phyloP scores from a whole-genome alignment of 1,140 invertebrate genomes.

The Zaprionus taronus region DNA sequence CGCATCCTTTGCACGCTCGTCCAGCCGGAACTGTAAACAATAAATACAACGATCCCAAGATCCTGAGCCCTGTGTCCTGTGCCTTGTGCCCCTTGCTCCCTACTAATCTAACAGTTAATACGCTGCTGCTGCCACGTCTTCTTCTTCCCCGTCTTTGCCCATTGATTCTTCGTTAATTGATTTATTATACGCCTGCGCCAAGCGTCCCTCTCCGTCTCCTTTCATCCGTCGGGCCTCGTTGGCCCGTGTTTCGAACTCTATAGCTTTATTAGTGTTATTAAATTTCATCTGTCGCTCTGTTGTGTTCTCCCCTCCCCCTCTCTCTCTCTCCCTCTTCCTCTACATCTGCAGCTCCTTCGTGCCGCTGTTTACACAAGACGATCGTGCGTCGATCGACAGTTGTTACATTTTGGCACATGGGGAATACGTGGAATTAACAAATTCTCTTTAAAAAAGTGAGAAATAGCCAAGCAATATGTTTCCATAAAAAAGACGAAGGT shows the following conservation, averaged over 20 bases:
- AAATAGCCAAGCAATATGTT: constrained; percentile 39
- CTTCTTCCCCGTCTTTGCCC: constrained; percentile 12
- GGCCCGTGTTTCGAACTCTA: constrained; percentile 29
- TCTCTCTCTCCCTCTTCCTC: neutral
- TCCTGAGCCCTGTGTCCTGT: neutral
- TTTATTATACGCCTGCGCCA: constrained; percentile 79
- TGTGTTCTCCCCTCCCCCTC: constrained; percentile 15
- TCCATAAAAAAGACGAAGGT: constrained; percentile 21
- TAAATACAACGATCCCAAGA: constrained; percentile 54
- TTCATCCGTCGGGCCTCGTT: neutral
- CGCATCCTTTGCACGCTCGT: constrained; percentile 64
- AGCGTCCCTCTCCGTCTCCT: neutral
- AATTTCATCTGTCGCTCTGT: constrained; percentile 62
- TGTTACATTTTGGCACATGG: constrained; percentile 56
- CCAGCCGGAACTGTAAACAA: constrained; percentile 82
- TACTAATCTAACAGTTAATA: constrained; percentile 54
- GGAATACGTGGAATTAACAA: constrained; percentile 51
- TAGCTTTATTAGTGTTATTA: constrained; percentile 78
- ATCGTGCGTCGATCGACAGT: constrained; percentile 31
- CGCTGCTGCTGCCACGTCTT: constrained; percentile 8
- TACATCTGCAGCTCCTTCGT: neutral
- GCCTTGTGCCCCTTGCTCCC: constrained; percentile 13
- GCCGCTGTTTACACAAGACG: constrained; percentile 25
- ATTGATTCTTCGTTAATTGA: constrained; percentile 67
- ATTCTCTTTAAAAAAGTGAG: constrained; percentile 9